phyloP scores from a whole-genome alignment of 2,888 invertebrate genomes.

The Zelleria hepariella region DNA sequence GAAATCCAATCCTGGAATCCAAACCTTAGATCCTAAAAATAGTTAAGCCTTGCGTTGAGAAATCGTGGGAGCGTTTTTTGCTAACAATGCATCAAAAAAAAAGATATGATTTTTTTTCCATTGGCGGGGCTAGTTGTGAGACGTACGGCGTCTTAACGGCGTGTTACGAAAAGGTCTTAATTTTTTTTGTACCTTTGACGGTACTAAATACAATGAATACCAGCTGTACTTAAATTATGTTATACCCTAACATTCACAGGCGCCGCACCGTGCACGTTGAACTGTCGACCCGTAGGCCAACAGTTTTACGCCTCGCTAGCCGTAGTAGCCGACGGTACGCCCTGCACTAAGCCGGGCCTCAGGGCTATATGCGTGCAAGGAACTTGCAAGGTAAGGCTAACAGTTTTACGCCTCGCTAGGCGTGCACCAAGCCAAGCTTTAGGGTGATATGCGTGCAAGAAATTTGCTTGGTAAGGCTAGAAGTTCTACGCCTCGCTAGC shows the following conservation, averaged over 20 bases:
- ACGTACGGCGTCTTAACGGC: too few relatives aligned
- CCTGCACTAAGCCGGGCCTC: conserved; percentile 76
- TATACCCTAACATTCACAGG: conserved; percentile 24
- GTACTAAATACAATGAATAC: too few relatives aligned
- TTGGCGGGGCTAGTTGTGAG: too few relatives aligned
- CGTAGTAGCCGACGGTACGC: conserved; percentile 84
- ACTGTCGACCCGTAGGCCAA: conserved; percentile 85
- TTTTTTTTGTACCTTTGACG: too few relatives aligned
- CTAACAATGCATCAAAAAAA: too few relatives aligned
- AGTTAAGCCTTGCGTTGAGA: too few relatives aligned
- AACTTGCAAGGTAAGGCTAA: conserved; percentile 80
- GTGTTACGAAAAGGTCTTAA: too few relatives aligned
- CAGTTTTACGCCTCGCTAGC: conserved; percentile 89
- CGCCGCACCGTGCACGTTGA: conserved; percentile 77
- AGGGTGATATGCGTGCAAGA: conserved; percentile 85
- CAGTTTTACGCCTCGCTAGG: background rate
- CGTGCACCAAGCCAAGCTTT: conserved; percentile 76
- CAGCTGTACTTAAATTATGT: background rate
- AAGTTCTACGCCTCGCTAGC: conserved; percentile 89
- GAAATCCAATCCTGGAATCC: too few relatives aligned
- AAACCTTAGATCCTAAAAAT: too few relatives aligned
- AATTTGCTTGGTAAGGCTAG: conserved; percentile 86
- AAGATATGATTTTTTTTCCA: too few relatives aligned
- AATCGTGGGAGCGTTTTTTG: too few relatives aligned
- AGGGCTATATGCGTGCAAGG: conserved; percentile 85